Base-by-base conservation (phyloP, 2,113 vertebrate species). In the Pristiophorus japonicus region DNA sequence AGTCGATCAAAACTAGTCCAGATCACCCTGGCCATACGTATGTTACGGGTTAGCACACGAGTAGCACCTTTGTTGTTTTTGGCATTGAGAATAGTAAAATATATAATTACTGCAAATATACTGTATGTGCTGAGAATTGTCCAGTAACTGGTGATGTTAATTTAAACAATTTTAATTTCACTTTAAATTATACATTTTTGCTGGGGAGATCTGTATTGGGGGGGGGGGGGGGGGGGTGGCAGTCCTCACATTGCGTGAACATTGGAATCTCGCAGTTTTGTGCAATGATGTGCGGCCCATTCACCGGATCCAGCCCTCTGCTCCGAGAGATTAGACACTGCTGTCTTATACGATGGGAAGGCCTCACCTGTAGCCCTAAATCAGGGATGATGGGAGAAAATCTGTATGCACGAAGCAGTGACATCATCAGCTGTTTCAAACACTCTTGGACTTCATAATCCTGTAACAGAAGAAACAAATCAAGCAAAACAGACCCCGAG, bases 361-460 rank as follows among this genome's bases (percentile, higher is more conserved):
- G 8, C 24, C 96, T 96, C 95, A 99, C 99, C 98, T 99, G 99
- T 96, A 99, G 98, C 95, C 99, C 98, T 84, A 99, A 97, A 97
- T 99, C 99, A 73, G 99, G 99, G 96, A 99, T 98, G 96, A 99
- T 99, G 88, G 99, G 99, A 0, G 99, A 99, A 97, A 99, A 99
- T 34, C 99, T 98, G 96, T 99, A 99, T 0, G 99, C 99, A 66
- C 99, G 98, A 94, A 99, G 97, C 87, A 99, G 97, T 1, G 99
- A 99, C 99, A 99, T 99, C 98, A 99, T 98, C 96, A 99, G 96
- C 97, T 99, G 99, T 96, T 99, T 99, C 96, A 99, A 98, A 96
- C 99, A 99, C 96, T 99, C 99, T 0, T 98, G 98, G 2, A 99
- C 98, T 96, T 99, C 99, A 2, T 99, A 98, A 95, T 99, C 99